Evolutionary conservation across 2,888 invertebrate genomes (phyloP).

Genomic region (Caenorhabditis wallacei): DNA sequence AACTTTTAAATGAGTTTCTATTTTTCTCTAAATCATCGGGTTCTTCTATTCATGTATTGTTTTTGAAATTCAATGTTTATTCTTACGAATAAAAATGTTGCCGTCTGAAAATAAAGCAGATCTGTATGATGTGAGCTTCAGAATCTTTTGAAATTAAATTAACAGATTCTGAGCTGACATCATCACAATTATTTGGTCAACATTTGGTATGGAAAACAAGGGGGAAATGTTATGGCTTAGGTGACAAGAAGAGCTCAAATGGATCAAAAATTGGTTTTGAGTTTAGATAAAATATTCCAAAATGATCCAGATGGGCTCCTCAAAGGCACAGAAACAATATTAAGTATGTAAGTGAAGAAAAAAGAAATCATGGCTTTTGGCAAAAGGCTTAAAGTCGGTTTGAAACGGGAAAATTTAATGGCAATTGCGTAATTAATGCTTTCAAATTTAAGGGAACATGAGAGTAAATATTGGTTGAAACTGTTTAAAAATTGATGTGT

Average conservation of each 20-base stretch:
- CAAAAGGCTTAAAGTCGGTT: conserved; percentile 55
- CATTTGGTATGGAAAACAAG: conserved; percentile 14
- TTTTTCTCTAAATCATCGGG: conserved; percentile 11
- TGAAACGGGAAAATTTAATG: conserved; percentile 49
- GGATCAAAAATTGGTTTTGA: conserved; percentile 10
- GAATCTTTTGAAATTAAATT: conserved; percentile 11
- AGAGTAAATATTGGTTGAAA: conserved; percentile 30
- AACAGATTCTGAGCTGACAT: conserved; percentile 58
- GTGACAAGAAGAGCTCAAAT: conserved; percentile 65
- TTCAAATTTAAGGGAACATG: conserved; percentile 42
- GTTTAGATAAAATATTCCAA: neutral
- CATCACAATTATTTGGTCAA: conserved; percentile 68
- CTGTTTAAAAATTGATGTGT: conserved; percentile 11
- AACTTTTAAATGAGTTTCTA: neutral
- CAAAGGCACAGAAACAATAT: conserved; percentile 44
- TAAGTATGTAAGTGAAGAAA: conserved; percentile 7
- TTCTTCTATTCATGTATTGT: conserved; percentile 1
- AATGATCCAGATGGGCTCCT: conserved; percentile 63
- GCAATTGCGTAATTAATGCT: conserved; percentile 60
- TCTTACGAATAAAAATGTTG: conserved; percentile 38
- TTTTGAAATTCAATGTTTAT: conserved; percentile 6
- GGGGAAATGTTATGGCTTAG: conserved; percentile 64
- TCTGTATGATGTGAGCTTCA: conserved; percentile 62
- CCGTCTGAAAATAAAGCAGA: conserved; percentile 67
- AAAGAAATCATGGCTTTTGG: conserved; percentile 57